Conservation (phyloP, 1,140 invertebrate genomes). For the Protaetia brevitarsis region DNA sequence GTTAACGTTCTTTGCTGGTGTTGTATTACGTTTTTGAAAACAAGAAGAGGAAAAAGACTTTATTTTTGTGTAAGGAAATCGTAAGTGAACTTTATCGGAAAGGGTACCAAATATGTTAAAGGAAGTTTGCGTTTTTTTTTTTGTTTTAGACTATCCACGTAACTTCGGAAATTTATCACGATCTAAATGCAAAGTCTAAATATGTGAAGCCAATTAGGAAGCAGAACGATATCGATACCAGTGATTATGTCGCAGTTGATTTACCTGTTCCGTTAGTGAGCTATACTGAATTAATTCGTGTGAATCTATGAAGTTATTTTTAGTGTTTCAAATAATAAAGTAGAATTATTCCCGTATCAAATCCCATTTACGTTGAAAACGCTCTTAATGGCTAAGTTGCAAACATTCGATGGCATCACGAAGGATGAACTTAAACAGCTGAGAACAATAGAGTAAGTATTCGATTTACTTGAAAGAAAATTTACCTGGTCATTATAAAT, state of each 20-base stretch:
- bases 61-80: not conserved
- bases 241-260: not conserved
- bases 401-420: not conserved
- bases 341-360: not conserved
- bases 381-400: not conserved
- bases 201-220: not conserved
- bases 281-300: too few relatives aligned
- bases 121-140: too few relatives aligned
- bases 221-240: not conserved
- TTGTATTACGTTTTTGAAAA: slow-evolving; percentile 8
- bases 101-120: not conserved
- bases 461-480: too few relatives aligned
- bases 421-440: not conserved
- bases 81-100: slow-evolving; percentile 4
- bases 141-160: not conserved
- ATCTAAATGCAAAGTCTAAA: not conserved
- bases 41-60: not conserved
- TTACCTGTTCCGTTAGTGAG: not conserved
- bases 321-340: not conserved
- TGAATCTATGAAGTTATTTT: too few relatives aligned
- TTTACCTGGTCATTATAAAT: too few relatives aligned
- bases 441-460: not conserved
- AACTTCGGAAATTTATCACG: not conserved
- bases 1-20: not conserved
- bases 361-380: not conserved